Evolutionary conservation across 2,888 invertebrate genomes (phyloP), one percentile per base, ranked within the genome.

Genomic region (Trichopoda pennipes): DNA sequence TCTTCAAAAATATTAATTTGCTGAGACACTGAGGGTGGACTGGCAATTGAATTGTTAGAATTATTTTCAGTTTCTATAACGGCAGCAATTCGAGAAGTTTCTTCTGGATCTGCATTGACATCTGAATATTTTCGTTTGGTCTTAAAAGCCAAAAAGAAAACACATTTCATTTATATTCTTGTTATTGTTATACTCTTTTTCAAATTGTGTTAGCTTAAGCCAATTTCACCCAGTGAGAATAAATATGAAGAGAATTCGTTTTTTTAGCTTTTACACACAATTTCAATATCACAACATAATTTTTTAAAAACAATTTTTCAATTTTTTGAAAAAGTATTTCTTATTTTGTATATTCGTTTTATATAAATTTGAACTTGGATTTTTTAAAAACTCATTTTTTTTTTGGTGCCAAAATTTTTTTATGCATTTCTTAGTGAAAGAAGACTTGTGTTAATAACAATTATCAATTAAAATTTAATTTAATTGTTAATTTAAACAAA

Each of bases 1-100:
- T 84, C 82, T 42, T 85, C 84, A 16, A 84, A 28, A 23, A 77
- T 49, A 19, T 49, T 49, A 8, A 16, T 17, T 19, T 49, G 47
- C 2, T 17, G 16, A 2, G 42, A 44, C 16, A 9, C 9, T 17
- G 47, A 17, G 2, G 47, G 1, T 49, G 47, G n/a, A 49, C 47
- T 23, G 16, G 19, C 23, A 14, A 8, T 2, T 53, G 53, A 53
- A 53, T 16, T 23, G n/a, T n/a, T n/a, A 7, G 53, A 14, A 53
- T 16, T 23, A 16, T 14, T 23, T 49, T 21, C n/a, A 19, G 16
- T 53, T 53, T 14, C 23, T 23, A 8, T 6, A 4, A 14, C 14
- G 23, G 49, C 2, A 19, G 73, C 17, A 55, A 35, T 19, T 51
- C 42, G 44, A n/a, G n/a, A n/a, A n/a, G 42, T 16, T 14, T 44